Percentiles rank a stretch among this genome's conserved stretches.
These are phyloP conservation scores for Cryptotermes secundus DNA, from an alignment of 1,140 invertebrate genomes.

Conservation along the genomic window DNA sequence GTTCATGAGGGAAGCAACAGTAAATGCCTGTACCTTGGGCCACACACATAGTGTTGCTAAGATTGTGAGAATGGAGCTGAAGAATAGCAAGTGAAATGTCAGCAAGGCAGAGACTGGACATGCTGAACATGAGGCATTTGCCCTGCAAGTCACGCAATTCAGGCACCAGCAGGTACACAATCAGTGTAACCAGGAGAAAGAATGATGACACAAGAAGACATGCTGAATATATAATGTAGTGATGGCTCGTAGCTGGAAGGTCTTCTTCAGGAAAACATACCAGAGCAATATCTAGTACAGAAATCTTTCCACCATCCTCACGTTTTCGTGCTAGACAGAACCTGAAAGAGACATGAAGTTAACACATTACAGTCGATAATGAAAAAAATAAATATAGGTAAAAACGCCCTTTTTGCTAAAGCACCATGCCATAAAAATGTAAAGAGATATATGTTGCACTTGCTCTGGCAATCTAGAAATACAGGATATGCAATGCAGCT, in stretches of 20 bases:
- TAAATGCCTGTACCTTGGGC: conserved; percentile 48
- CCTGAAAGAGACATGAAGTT: background rate
- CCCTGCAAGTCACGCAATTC: conserved; percentile 58
- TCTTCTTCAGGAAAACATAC: conserved; percentile 53
- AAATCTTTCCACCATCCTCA: conserved; percentile 40
- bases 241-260: background rate
- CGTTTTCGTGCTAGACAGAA: conserved; percentile 38
- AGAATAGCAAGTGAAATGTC: conserved; percentile 56
- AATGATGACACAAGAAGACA: conserved; percentile 57
- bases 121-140: conserved; percentile 55
- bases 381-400: background rate
- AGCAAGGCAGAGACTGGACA: conserved; percentile 56
- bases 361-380: too few relatives aligned
- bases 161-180: conserved; percentile 58
- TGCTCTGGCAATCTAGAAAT: too few relatives aligned
- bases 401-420: too few relatives aligned
- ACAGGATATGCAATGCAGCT: too few relatives aligned
- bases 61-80: conserved; percentile 45
- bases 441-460: too few relatives aligned
- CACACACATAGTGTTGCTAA: conserved; percentile 46
- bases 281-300: conserved; percentile 46
- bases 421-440: too few relatives aligned
- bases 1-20: too few relatives aligned
- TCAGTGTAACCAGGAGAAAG: conserved; percentile 57
- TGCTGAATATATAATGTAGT: conserved; percentile 33